These are phyloP conservation scores for Eristalis pertinax DNA, from an alignment of 2,888 invertebrate genomes.

Conservation along the genomic window DNA sequence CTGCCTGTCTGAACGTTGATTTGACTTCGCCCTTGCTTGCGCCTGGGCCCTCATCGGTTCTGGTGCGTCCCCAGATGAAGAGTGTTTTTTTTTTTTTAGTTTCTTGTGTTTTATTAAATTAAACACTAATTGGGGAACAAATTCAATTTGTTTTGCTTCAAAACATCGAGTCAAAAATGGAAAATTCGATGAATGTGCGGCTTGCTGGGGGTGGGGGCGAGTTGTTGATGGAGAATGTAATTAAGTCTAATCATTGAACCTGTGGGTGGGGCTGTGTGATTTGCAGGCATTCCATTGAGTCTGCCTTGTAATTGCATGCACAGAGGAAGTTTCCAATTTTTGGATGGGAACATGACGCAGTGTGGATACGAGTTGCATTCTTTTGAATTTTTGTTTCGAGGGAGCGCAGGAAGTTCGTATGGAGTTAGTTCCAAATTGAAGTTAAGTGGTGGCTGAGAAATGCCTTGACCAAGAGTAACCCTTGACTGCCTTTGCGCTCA, in stretches of 20 bases:
- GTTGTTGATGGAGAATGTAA: not conserved
- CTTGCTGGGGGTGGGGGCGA: not conserved
- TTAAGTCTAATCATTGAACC: not conserved
- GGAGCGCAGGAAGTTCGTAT: no score
- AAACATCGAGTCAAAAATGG: not conserved
- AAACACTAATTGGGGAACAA: constrained; percentile 17
- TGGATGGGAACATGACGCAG: not conserved
- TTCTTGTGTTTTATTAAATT: constrained; percentile 5
- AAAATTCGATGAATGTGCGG: constrained; percentile 11
- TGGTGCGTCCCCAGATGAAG: not conserved
- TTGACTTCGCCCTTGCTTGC: not conserved
- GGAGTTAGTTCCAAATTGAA: no score
- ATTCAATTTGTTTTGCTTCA: constrained; percentile 16
- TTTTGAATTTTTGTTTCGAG: no score
- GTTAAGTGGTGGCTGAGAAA: no score
- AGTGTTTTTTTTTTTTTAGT: no score
- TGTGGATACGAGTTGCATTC: no score
- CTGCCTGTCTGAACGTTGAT: constrained; percentile 38
- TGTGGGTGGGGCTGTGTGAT: not conserved
- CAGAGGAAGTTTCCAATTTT: not conserved
- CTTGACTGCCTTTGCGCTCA: no score
- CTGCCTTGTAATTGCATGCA: not conserved
- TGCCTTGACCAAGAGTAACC: no score
- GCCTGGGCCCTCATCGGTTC: not conserved
- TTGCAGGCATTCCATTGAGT: not conserved